Conservation (phyloP, 2,797 vertebrate genomes). For the Fundulus diaphanus region DNA sequence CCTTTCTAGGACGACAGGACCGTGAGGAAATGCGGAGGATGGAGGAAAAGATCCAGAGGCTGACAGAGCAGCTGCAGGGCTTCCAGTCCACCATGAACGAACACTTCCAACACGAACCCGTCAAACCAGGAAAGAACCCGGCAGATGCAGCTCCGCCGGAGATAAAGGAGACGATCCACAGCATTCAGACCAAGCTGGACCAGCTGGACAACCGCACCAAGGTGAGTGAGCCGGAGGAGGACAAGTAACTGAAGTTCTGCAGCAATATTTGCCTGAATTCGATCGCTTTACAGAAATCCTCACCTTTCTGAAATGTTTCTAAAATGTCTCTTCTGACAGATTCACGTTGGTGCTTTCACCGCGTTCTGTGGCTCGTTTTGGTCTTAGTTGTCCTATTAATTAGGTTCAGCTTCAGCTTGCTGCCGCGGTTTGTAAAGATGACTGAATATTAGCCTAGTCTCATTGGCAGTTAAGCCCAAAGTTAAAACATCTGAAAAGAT, state of each 20-base stretch:
- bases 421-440: too few relatives aligned
- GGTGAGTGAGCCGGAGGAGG: slow-evolving; percentile 40
- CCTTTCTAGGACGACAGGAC: slow-evolving; percentile 77
- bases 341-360: too few relatives aligned
- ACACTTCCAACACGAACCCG: slow-evolving; percentile 76
- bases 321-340: too few relatives aligned
- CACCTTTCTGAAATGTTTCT: too few relatives aligned
- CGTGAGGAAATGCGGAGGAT: slow-evolving; percentile 85
- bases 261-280: neutral
- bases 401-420: too few relatives aligned
- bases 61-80: slow-evolving; percentile 87
- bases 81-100: slow-evolving; percentile 83
- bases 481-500: too few relatives aligned
- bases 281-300: neutral
- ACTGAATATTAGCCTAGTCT: too few relatives aligned
- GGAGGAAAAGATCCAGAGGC: slow-evolving; percentile 88
- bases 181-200: slow-evolving; percentile 90
- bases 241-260: neutral
- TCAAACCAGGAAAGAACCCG: slow-evolving; percentile 78
- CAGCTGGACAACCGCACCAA: slow-evolving; percentile 89
- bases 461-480: too few relatives aligned
- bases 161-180: slow-evolving; percentile 89
- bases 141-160: slow-evolving; percentile 88
- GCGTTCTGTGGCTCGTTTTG: too few relatives aligned
- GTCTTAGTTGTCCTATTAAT: too few relatives aligned